Evolutionary conservation across 2,113 vertebrate genomes (phyloP).

Genomic region (Cebus imitator): DNA sequence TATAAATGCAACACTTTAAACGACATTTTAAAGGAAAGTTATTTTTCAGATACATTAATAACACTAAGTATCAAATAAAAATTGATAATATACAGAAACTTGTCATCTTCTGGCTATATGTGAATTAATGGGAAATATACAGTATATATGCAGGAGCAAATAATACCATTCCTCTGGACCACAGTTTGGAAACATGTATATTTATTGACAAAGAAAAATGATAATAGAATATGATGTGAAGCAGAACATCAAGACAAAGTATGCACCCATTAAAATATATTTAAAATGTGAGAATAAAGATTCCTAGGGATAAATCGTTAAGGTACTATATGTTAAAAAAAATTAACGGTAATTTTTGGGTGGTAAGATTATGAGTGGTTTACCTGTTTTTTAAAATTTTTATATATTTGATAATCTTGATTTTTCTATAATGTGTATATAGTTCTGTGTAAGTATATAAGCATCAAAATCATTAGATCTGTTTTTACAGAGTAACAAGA

Average conservation of each 20-base stretch:
- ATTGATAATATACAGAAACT: constrained; percentile 2
- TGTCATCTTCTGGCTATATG: background rate
- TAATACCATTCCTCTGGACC: background rate
- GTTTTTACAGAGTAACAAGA: constrained; percentile 11
- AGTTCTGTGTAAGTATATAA: background rate
- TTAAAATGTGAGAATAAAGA: background rate
- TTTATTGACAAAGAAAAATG: constrained; percentile 7
- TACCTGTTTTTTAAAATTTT: background rate
- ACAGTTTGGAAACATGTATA: background rate
- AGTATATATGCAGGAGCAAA: background rate
- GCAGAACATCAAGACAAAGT: constrained; percentile 20
- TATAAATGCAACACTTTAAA: background rate
- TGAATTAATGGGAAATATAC: background rate
- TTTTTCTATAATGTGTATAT: background rate
- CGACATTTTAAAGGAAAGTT: background rate
- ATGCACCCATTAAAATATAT: background rate
- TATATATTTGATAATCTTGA: background rate
- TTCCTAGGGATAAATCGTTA: background rate
- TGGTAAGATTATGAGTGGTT: background rate
- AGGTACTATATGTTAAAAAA: background rate
- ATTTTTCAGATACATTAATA: constrained; percentile 15
- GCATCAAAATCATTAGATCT: background rate
- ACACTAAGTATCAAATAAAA: background rate
- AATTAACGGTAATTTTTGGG: background rate
- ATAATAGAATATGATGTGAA: background rate